Evolutionary conservation across 2,797 vertebrate genomes (phyloP), one percentile per base, ranked within the genome.

Genomic region (Cuculus canorus): DNA sequence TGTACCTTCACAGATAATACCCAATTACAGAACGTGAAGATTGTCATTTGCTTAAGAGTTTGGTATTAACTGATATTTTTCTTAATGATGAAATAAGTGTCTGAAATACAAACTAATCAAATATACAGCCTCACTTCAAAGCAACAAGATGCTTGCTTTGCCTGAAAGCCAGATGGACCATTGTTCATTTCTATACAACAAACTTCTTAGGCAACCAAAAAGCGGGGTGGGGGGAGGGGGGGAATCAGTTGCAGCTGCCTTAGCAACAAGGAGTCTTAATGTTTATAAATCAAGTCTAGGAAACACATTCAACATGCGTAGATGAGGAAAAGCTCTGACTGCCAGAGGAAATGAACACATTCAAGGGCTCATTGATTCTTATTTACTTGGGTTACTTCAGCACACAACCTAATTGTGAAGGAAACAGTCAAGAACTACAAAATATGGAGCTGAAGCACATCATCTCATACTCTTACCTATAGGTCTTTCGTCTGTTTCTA

Each of bases 151-250:
- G 5, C 39, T 85, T 70, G 18, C 32, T 94, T 92, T 68, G 17
- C 45, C 82, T 92, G 50, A 70, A 94, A 93, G 18, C 7, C 37
- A 53, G 39, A 37, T 33, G n/a, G 56, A 79, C 22, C 8, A 25
- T 50, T 50, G 27, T 5, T 76, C 8, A 39, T 76, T 78, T 65
- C 14, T 23, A 13, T 41, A 21, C 13, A 73, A 18, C 3, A 12
- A 16, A 17, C 66, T 54, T 71, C 53, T 41, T 68, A 48, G 7
- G 14, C 14, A 72, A 47, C 2, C 3, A 37, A 43, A 71, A 80
- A 25, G 17, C 7, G 0, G 0, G 10, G 7, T 15, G 15, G 17
- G 56, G 10, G 79, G 0, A 0, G 10, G 7, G 15, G 15, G 17
- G 56, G 10, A 79, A 82, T 14, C 17, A 65, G 10, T 32, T 68